Base-by-base conservation (phyloP, 2,888 invertebrate species). In the Sesia bembeciformis region DNA sequence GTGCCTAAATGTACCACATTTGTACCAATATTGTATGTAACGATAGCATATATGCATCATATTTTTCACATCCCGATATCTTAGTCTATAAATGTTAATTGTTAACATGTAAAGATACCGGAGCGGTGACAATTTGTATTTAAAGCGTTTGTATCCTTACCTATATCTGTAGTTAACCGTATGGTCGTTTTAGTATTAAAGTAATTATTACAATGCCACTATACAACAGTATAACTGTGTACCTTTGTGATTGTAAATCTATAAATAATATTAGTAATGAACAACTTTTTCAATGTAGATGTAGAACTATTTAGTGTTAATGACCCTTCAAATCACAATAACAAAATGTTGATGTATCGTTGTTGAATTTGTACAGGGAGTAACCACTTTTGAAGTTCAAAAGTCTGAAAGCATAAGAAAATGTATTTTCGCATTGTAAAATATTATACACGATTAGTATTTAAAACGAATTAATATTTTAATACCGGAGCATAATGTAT, bases 1-100 rank as follows among this genome's bases (percentile, higher is more conserved):
- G 94, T 94, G 94, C 94, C 94, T 94, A 91, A 80, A 78, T 86
- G 76, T 87, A 87, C 84, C 60, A 59, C 56, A 57, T 58, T 55
- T 61, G 56, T 60, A 58, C 78, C 83, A 86, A 84, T 84, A 84
- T 86, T 88, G 81, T 87, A 86, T 73, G 70, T 68, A 75, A 80
- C 76, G 70, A 70, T 81, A 80, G 78, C 72, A 77, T 81, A 76
- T 78, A 59, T 81, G 81, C 81, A 81, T 84, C 76, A 68, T 71
- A 74, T 72, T 76, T 75, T 76, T 82, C 85, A 80, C 81, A 78
- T 74, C 79, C 82, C 74, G 73, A 72, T 81, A 71, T 69, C 68
- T 81, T 81, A 78, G 77, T 73, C 70, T 75, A 74, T 46, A 8
- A 46, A 46, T 23, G 46, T 46, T 3, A 46, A 46, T 46, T 46